A percentile compares a stretch with the other conserved stretches of the same genome.
Conservation (phyloP, 30 jellyfish, hydroid and myxozoan species). For the Clytia hemisphaerica region DNA sequence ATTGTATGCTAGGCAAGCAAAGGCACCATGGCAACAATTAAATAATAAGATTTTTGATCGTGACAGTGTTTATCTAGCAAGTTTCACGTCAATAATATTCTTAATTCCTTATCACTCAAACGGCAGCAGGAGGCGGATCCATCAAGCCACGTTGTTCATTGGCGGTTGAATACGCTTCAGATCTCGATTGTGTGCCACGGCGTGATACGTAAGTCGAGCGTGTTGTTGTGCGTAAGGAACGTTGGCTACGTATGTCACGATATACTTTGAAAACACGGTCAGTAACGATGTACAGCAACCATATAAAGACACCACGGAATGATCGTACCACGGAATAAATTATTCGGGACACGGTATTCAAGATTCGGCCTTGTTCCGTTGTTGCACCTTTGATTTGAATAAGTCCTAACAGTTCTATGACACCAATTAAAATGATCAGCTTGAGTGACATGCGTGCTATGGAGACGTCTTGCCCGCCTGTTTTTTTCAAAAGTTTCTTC, state of each 20-base stretch:
- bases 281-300: constrained; percentile 23
- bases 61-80: no score
- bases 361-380: background rate
- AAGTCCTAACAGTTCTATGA: constrained; percentile 21
- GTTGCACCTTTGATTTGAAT: background rate
- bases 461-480: constrained; percentile 10
- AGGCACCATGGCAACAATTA: no score
- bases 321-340: constrained; percentile 10
- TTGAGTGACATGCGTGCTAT: constrained; percentile 25
- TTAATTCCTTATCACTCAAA: no score
- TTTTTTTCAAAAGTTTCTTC: constrained; percentile 1
- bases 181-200: no score
- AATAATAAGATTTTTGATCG: no score
- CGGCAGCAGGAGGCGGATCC: no score
- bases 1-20: no score
- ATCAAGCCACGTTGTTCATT: no score
- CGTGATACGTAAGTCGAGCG: background rate
- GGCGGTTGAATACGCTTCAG: no score
- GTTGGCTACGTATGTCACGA: constrained; percentile 1
- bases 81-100: no score
- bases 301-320: constrained; percentile 27
- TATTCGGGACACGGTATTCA: background rate
- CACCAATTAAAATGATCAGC: constrained; percentile 6
- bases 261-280: constrained; percentile 23
- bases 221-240: constrained; percentile 15